These are phyloP conservation scores for Drosophila ogumai DNA, from an alignment of 1,140 invertebrate species.

Conservation along the genomic window DNA sequence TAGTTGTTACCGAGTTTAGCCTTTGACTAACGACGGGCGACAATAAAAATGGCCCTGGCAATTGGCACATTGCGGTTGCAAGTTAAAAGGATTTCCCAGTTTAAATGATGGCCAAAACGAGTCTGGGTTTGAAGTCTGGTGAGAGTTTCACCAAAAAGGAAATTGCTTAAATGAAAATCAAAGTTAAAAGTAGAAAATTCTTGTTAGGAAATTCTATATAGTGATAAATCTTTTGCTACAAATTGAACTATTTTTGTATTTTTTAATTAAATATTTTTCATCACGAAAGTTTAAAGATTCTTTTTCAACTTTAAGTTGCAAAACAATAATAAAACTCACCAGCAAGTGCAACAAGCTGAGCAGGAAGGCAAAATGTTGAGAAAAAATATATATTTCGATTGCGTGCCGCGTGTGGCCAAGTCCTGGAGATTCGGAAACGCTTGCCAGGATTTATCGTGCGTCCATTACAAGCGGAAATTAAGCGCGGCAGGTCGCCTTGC, in stretches of 20 bases:
- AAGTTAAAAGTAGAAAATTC: background rate
- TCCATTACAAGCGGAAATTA: conserved; percentile 83
- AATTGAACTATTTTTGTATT: background rate
- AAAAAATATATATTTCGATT: conserved; percentile 65
- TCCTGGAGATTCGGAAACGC: conserved; percentile 60
- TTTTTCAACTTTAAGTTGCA: background rate
- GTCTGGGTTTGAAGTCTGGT: background rate
- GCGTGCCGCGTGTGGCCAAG: conserved; percentile 53
- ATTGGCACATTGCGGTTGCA: conserved; percentile 77
- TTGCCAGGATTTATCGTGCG: conserved; percentile 81
- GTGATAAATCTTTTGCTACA: background rate
- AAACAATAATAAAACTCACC: conserved; percentile 36
- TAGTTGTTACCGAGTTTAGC: conserved; percentile 66
- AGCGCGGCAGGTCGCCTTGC: conserved; percentile 74
- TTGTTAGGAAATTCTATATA: background rate
- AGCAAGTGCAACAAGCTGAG: conserved; percentile 30
- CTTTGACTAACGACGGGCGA: conserved; percentile 72
- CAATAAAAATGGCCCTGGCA: conserved; percentile 74
- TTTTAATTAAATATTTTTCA: background rate
- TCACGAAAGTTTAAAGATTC: background rate
- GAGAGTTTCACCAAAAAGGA: background rate
- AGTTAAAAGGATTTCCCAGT: conserved; percentile 73
- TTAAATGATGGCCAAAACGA: conserved; percentile 56
- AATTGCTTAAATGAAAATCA: conserved; percentile 18
- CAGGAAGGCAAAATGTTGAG: conserved; percentile 27